These are phyloP conservation scores for Phalloptychus januarius DNA, from an alignment of 2,797 vertebrate species.

Conservation along the genomic window DNA sequence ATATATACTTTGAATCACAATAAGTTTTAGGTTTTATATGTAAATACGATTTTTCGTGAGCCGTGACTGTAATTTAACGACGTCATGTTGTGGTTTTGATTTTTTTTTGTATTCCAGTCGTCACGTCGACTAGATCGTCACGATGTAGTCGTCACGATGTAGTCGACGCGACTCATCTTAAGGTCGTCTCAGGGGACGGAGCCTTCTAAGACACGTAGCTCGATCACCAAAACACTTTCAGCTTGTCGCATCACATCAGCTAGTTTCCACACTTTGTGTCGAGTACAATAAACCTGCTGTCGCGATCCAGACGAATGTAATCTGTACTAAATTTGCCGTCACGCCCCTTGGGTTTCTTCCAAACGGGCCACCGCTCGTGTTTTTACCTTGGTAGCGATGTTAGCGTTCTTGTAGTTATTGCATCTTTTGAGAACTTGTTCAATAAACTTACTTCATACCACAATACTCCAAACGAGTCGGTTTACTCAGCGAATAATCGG, in stretches of 20 bases:
- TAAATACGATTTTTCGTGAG: constrained; percentile 44
- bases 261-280: constrained; percentile 39
- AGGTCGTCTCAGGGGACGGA: constrained; percentile 28
- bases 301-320: constrained; percentile 65
- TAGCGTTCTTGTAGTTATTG: constrained; percentile 70
- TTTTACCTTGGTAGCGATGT: constrained; percentile 57
- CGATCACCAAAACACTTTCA: constrained; percentile 16
- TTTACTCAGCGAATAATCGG: fast-evolving
- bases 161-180: constrained; percentile 16
- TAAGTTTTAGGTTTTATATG: constrained; percentile 54
- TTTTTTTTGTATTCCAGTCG: no score
- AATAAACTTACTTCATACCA: constrained; percentile 70
- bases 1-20: constrained; percentile 4
- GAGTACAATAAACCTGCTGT: constrained; percentile 29
- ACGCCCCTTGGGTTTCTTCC: constrained; percentile 37
- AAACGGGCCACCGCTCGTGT: constrained; percentile 54
- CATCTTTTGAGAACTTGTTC: constrained; percentile 70
- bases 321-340: constrained; percentile 48
- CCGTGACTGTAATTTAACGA: constrained; percentile 36
- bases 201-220: constrained; percentile 61
- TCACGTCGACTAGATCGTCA: no score
- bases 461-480: background rate
- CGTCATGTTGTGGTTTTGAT: constrained; percentile 40
- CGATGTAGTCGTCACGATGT: no score
- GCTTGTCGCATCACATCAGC: no score